Base-by-base conservation (phyloP, 1,140 invertebrate genomes). In the Wasmannia auropunctata region DNA sequence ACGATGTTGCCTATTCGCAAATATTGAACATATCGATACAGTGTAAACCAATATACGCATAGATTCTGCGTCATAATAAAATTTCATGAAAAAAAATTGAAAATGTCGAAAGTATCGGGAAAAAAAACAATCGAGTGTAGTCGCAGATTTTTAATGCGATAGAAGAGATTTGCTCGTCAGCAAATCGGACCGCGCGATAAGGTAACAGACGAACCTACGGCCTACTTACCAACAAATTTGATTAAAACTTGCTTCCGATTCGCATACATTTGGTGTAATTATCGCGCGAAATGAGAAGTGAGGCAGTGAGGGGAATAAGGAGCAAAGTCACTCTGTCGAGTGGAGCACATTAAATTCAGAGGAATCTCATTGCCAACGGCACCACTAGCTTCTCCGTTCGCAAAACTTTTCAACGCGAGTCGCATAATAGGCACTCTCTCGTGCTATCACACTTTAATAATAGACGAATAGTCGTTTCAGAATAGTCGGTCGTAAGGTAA, bases 171-270 rank as follows among this genome's bases (percentile, higher is more conserved):
- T n/a, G n/a, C 0, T 8, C 25, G 58, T 28, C 43, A 40, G 7
- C 25, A 49, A 28, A 69, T 80, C 34, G 25, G 2, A 14, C n/a
- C n/a, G 37, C 16, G 49, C 46, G 31, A 46, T 40, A 34, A 54
- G 31, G n/a, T 43, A 81, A 81, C 37, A 56, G 22, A 72, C 14
- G 28, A 37, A 19, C 60, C 7, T n/a, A n/a, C 60, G 80, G 49
- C 80, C 80, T 76, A 87, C 81, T 87, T 87, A 85, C 25, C 5
- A 87, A 85, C 62, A 85, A 87, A 87, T 87, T 87, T 87, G 86
- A 87, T 87, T 87, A 87, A 87, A 87, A 87, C 86, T 87, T 85
- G 31, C 62, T 77, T 70, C 65, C 49, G 72, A 87, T 87, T 87
- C 81, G 70, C 86, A 85, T 85, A 85, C 72, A 85, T 87, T 87